Percentiles rank a stretch among this genome's conserved stretches.
phyloP scores from a whole-genome alignment of 2,797 vertebrate species.

The Diplodus puntazzo region DNA sequence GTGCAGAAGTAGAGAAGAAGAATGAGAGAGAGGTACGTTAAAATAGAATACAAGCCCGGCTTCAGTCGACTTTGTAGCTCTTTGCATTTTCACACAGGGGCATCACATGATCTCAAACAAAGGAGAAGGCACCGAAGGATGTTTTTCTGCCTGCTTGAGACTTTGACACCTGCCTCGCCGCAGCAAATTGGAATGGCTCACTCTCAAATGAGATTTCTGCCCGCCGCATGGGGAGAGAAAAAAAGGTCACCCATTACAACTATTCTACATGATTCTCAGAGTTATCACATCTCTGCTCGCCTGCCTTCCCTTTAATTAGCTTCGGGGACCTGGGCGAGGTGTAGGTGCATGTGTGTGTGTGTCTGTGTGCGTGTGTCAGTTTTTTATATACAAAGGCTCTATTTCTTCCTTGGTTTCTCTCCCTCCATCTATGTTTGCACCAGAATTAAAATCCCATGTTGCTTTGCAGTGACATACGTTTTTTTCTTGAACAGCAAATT shows the following conservation, averaged over 20 bases:
- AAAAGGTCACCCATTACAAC: conserved; percentile 84
- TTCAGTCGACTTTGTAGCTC: conserved; percentile 67
- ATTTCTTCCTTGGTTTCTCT: conserved; percentile 52
- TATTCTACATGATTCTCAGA: conserved; percentile 84
- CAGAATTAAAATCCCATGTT: conserved; percentile 70
- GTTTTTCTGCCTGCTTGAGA: conserved; percentile 84
- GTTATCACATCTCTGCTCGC: conserved; percentile 81
- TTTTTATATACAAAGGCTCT: conserved; percentile 47
- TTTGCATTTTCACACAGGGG: conserved; percentile 77
- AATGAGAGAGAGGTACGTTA: conserved; percentile 33
- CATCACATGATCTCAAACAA: conserved; percentile 81
- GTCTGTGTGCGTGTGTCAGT: conserved; percentile 34
- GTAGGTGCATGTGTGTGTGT: conserved; percentile 49
- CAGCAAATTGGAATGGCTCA: conserved; percentile 81
- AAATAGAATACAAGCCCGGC: conserved; percentile 60
- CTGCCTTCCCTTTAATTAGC: conserved; percentile 86
- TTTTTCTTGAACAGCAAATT: conserved; percentile 58
- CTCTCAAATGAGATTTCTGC: conserved; percentile 85
- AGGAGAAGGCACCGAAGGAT: conserved; percentile 80
- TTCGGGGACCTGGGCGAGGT: conserved; percentile 79
- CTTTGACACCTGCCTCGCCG: conserved; percentile 85
- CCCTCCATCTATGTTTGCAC: conserved; percentile 46
- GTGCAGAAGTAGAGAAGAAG: conserved; percentile 46
- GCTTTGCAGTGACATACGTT: conserved; percentile 40
- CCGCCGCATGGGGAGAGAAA: conserved; percentile 71